Evolutionary conservation across 2,797 vertebrate species (phyloP).

Genomic region (Ctenosaura bakeri): DNA sequence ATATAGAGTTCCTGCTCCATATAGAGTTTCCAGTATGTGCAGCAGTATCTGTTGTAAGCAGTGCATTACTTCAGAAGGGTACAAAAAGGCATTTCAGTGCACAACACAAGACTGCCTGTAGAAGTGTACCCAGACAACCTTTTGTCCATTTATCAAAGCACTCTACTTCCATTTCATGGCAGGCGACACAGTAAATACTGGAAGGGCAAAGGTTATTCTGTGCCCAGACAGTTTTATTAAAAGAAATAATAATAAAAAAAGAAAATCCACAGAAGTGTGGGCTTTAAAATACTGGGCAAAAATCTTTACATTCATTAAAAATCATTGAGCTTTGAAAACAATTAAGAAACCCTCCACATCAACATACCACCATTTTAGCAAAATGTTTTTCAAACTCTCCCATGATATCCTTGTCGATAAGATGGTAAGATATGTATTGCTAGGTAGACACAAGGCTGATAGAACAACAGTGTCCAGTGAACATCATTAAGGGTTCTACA

Average conservation of each 20-base stretch:
- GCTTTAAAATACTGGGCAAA: conserved; percentile 54
- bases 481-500: neutral
- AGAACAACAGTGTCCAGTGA: neutral
- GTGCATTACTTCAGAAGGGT: conserved; percentile 34
- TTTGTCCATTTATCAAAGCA: conserved; percentile 79
- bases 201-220: conserved; percentile 68
- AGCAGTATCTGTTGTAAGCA: conserved; percentile 11
- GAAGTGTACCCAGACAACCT: conserved; percentile 76
- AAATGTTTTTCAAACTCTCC: neutral
- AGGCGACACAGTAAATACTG: conserved; percentile 80
- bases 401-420: neutral
- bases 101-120: conserved; percentile 63
- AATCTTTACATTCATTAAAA: conserved; percentile 54
- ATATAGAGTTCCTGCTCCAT: conserved; percentile 8
- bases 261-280: conserved; percentile 51
- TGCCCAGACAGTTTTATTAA: conserved; percentile 67
- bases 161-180: conserved; percentile 72
- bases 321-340: conserved; percentile 24
- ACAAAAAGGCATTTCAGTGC: conserved; percentile 64
- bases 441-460: neutral
- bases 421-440: neutral
- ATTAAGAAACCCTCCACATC: neutral
- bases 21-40: conserved; percentile 28
- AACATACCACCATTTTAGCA: neutral
- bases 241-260: conserved; percentile 61